Conservation (phyloP, 2,797 vertebrate species). For the Thalassophryne amazonica region DNA sequence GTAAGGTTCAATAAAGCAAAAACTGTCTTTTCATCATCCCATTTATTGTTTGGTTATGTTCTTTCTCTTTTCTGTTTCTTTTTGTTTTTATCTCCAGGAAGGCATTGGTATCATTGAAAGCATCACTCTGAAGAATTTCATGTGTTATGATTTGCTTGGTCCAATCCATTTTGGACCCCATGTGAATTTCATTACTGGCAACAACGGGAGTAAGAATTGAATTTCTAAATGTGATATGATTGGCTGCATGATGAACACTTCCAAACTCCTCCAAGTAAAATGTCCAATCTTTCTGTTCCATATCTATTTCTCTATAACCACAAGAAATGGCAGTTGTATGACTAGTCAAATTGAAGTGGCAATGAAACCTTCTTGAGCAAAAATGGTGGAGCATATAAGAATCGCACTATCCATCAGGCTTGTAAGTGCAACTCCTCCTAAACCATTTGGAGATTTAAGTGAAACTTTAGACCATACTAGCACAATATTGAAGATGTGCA, state of each 20-base stretch:
- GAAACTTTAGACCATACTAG: too few species aligned
- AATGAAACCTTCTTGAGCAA: too few species aligned
- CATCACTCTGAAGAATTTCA: slow-evolving; percentile 89
- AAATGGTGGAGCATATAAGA: too few species aligned
- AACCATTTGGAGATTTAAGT: too few species aligned
- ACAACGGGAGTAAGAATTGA: slow-evolving; percentile 47
- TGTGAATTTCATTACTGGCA: slow-evolving; percentile 82
- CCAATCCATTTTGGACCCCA: slow-evolving; percentile 90
- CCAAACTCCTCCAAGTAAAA: neutral
- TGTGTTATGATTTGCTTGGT: slow-evolving; percentile 88
- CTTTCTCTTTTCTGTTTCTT: too few species aligned
- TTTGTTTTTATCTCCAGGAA: slow-evolving; percentile 13
- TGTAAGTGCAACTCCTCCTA: too few species aligned
- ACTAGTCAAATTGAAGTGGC: too few species aligned
- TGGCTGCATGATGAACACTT: neutral
- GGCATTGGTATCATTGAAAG: slow-evolving; percentile 81
- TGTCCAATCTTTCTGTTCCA: neutral
- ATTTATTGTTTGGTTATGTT: neutral
- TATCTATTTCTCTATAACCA: too few species aligned
- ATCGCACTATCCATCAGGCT: too few species aligned
- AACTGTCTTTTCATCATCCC: neutral
- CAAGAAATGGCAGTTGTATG: too few species aligned
- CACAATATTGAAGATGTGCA: too few species aligned
- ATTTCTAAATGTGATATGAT: neutral
- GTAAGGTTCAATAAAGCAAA: slow-evolving; percentile 9